phyloP scores from a whole-genome alignment of 1,140 invertebrate species.

The Macrobrachium rosenbergii region DNA sequence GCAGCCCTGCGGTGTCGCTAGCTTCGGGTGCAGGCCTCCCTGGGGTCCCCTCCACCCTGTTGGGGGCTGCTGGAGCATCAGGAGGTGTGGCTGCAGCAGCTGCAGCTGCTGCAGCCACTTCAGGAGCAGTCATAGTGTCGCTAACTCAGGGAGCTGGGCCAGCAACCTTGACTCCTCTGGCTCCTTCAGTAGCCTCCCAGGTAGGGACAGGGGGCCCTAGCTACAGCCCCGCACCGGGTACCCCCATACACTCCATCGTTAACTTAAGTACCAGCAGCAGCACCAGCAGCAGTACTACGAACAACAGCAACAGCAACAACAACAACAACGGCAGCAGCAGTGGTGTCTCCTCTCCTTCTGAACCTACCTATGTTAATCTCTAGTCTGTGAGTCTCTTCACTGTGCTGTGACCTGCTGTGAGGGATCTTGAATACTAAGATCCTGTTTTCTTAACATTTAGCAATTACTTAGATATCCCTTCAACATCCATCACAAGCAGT shows the following conservation, averaged over 20 bases:
- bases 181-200: conserved; percentile 58
- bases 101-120: conserved; percentile 64
- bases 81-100: conserved; percentile 57
- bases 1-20: conserved; percentile 64
- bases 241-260: conserved; percentile 66
- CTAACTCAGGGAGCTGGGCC: conserved; percentile 50
- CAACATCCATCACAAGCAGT: conserved; percentile 62
- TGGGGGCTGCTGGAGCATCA: conserved; percentile 60
- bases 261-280: conserved; percentile 66
- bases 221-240: conserved; percentile 64
- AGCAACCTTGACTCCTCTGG: conserved; percentile 55
- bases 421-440: conserved; percentile 49
- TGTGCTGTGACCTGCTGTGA: conserved; percentile 62
- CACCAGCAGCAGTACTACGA: conserved; percentile 59
- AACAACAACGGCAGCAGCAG: conserved; percentile 63
- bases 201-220: conserved; percentile 60
- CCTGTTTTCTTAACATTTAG: neutral
- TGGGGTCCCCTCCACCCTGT: conserved; percentile 60
- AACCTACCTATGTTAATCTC: conserved; percentile 67
- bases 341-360: conserved; percentile 66
- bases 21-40: conserved; percentile 58
- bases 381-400: conserved; percentile 66
- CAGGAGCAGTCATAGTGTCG: conserved; percentile 58
- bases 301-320: conserved; percentile 61
- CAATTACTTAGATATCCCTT: conserved; percentile 32